Evolutionary conservation across 2,888 invertebrate species (phyloP), one percentile per base, ranked within the genome.

Genomic region (Slavum lentiscoides): DNA sequence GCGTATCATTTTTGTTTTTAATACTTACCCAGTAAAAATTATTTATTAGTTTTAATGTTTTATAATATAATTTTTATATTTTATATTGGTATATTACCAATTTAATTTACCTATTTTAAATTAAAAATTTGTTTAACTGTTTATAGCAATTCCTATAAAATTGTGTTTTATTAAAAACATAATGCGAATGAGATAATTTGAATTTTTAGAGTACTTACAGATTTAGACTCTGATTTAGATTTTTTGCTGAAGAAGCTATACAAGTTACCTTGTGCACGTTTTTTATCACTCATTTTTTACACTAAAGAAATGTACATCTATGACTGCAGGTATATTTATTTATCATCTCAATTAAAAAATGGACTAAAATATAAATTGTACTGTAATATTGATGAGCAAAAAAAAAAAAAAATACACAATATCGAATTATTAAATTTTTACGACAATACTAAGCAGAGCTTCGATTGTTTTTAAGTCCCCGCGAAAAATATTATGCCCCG

Each of bases 121-220:
- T 64, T 37, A 64, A 64, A 37, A 64, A 62, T 62, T 62, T 21
- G 21, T 21, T 61, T 23, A 61, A 61, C 23, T 61, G 19, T 62
- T 62, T 62, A 62, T 37, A 62, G 62, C 19, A 6, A 62, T 62
- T 7, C 30, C 64, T 64, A 66, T 66, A 66, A 66, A 66, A 23
- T 66, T 66, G n/a, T 23, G 43, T 67, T 43, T 67, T 67, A 67
- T 67, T 43, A 67, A 13, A 67, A 43, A 43, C 43, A 43, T 43
- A 43, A 43, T 43, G 43, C 43, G 43, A 43, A 53, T 68, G 49
- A 68, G 23, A 68, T 49, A 68, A 53, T 68, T 68, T 23, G 2
- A 68, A 53, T 68, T 68, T 17, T 21, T 49, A 53, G 49, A 68
- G 68, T 68, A 68, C 68, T 68, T 68, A 68, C 64, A 66, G 64